Conservation (phyloP, 2,113 vertebrate species). For the Egretta garzetta region DNA sequence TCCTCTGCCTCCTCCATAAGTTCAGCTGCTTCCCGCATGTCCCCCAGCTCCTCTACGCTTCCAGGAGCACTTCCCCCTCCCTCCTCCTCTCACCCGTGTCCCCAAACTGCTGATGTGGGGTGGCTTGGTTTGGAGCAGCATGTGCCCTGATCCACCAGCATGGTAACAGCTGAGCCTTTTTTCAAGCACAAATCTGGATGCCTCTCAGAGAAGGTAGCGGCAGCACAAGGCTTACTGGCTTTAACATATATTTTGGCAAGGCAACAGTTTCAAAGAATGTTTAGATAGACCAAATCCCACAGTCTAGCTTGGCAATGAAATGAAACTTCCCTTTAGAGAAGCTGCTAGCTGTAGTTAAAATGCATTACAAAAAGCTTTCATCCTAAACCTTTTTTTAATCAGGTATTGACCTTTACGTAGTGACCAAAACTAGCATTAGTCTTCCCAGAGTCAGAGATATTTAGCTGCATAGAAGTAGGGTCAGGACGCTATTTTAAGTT, state of each 20-base stretch:
- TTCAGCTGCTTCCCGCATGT: neutral
- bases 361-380: conserved; percentile 33
- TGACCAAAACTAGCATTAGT: conserved; percentile 8
- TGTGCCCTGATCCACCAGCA: neutral
- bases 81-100: neutral
- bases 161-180: neutral
- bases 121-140: neutral
- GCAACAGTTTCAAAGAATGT: neutral
- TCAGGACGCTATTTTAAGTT: conserved; percentile 50
- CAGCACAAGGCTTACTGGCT: neutral
- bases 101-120: neutral
- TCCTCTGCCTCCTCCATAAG: neutral
- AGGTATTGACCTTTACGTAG: conserved; percentile 26
- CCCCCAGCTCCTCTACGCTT: neutral
- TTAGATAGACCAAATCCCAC: neutral
- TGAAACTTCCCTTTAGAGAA: neutral
- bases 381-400: conserved; percentile 57
- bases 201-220: neutral
- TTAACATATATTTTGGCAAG: neutral
- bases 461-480: conserved; percentile 26
- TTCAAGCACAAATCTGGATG: neutral
- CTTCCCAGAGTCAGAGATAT: conserved; percentile 4
- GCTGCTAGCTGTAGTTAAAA: neutral
- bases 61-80: neutral
- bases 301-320: neutral